Evolutionary conservation across 2,797 vertebrate species (phyloP), one percentile per base, ranked within the genome.

Genomic region (Pangasius sanitwongsei): DNA sequence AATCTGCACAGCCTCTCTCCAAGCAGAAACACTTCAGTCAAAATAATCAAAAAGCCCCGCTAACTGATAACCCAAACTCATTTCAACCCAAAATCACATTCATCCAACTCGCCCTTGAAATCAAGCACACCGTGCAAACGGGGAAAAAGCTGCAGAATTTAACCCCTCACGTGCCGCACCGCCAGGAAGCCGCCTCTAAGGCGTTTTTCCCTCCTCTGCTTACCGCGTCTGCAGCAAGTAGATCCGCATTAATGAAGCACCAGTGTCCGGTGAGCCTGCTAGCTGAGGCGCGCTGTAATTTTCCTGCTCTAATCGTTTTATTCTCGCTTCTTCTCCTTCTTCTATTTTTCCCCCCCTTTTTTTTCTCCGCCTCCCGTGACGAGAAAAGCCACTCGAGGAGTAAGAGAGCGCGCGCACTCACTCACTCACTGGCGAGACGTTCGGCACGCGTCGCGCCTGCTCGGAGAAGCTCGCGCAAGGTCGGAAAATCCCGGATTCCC

Each of bases 81-180:
- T 55, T 31, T 48, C 41, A 44, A 44, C 31, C n/a, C 28, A 0
- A 34, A 25, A 87, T 50, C 67, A 80, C 53, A 80, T 88, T 70
- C 44, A 70, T 53, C 31, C 31, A 57, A 50, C 28, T 7, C n/a
- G 61, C 13, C 11, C 86, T 78, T 86, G 87, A 90, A 90, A 92
- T 87, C 77, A 88, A 91, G 85, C 87, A 92, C 92, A 94, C 25
- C 88, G 90, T 89, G 88, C 92, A 91, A 44, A 63, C 20, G 55
- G 8, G 34, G 55, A 12, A 50, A 85, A 91, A 94, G 89, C 96
- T 96, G 96, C 96, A 97, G 94, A 95, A 97, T 96, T 96, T 96
- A 96, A 97, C 96, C 96, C 96, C 92, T 96, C 87, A 44, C 41
- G 50, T n/a, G 2, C 86, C 86, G 86, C 41, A 25, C 16, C 1